Conservation (phyloP, 2,888 invertebrate genomes). For the Drosophila testacea region DNA sequence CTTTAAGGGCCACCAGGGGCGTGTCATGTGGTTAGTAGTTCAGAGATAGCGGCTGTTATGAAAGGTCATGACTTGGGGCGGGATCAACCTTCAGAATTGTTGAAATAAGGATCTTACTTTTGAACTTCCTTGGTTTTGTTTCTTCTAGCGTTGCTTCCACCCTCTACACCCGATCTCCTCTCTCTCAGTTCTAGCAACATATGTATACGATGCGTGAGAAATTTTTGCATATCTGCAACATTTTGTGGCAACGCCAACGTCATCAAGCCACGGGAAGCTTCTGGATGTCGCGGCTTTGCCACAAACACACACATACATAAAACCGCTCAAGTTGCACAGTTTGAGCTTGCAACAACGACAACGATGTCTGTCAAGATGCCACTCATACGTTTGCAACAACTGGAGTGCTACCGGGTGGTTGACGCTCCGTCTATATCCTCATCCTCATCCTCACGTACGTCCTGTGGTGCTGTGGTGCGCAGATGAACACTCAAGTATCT, state of each 20-base stretch:
- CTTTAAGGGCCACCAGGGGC: conserved; percentile 67
- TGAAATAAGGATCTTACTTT: neutral
- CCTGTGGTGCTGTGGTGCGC: conserved; percentile 73
- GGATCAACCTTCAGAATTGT: neutral
- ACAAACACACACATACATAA: conserved; percentile 35
- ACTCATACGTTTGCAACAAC: conserved; percentile 81
- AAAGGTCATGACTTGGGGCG: conserved; percentile 31
- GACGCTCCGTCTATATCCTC: conserved; percentile 45
- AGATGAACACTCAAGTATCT: conserved; percentile 70
- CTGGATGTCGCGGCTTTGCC: conserved; percentile 47
- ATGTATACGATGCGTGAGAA: conserved; percentile 75
- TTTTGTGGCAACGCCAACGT: conserved; percentile 50
- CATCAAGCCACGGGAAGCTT: conserved; percentile 78
- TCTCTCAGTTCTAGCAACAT: conserved; percentile 39
- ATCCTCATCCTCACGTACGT: conserved; percentile 20
- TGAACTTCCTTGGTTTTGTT: neutral
- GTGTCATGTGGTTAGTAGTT: conserved; percentile 54
- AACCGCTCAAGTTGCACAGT: conserved; percentile 69
- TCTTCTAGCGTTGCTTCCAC: neutral
- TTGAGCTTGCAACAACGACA: conserved; percentile 55
- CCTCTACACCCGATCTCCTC: neutral
- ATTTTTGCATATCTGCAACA: conserved; percentile 61
- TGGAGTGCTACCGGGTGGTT: conserved; percentile 59
- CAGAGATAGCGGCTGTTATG: conserved; percentile 26
- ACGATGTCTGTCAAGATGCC: conserved; percentile 80